A percentile compares a stretch with the other conserved stretches of the same genome.
phyloP scores from a whole-genome alignment of 2,797 vertebrate species.

The Thaleichthys pacificus region DNA sequence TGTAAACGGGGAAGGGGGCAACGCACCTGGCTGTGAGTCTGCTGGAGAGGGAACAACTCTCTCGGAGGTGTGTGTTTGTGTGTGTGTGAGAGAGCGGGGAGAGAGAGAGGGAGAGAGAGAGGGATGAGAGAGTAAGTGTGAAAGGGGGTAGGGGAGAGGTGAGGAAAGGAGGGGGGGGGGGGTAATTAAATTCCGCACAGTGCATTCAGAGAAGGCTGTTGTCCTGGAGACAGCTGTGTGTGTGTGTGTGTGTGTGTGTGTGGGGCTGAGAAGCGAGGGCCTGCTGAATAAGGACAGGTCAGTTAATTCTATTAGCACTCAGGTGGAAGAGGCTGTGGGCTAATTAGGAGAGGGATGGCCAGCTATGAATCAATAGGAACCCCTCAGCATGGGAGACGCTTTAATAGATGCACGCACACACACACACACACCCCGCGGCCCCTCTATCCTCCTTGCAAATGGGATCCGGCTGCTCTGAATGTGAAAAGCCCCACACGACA shows the following conservation, averaged over 20 bases:
- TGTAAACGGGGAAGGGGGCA: background rate
- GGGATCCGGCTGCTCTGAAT: too few species aligned
- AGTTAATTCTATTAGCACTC: conserved; percentile 14
- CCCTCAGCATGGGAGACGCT: background rate
- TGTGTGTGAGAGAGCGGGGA: background rate
- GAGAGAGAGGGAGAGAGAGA: background rate
- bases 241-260: background rate
- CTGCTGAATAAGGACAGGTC: conserved; percentile 11
- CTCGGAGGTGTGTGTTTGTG: background rate
- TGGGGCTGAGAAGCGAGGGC: background rate
- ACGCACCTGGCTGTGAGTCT: background rate
- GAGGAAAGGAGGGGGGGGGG: background rate
- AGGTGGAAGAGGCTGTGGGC: conserved; percentile 9
- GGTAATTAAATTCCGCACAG: conserved; percentile 8
- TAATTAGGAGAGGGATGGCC: conserved; percentile 9
- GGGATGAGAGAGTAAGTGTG: background rate
- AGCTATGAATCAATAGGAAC: conserved; percentile 10
- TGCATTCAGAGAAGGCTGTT: background rate
- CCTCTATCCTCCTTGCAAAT: too few species aligned
- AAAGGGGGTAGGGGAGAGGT: background rate
- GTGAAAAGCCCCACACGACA: too few species aligned
- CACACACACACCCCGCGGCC: conserved; percentile 2
- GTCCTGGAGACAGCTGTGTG: conserved; percentile 6
- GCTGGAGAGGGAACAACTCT: background rate
- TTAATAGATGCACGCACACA: background rate